These are phyloP conservation scores for Ispidina lecontei DNA, from an alignment of 2,797 vertebrate species.

Conservation along the genomic window DNA sequence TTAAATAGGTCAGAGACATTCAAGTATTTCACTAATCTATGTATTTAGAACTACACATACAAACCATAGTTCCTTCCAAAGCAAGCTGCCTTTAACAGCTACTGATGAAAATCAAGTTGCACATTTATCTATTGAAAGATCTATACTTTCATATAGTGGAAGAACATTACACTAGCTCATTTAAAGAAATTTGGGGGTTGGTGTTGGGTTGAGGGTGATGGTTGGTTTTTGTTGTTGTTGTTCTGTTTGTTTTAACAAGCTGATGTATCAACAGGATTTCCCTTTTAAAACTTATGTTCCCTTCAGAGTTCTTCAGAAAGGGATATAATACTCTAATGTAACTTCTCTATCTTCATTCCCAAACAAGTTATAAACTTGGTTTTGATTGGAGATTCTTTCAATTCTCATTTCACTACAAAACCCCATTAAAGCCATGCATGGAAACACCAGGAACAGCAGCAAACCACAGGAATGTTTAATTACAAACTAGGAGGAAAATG, in stretches of 20 bases:
- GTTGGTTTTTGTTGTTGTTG: neutral
- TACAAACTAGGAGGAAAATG: neutral
- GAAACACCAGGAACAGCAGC: neutral
- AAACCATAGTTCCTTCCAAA: neutral
- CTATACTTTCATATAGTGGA: rapidly evolving
- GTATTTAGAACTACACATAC: neutral
- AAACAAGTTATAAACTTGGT: neutral
- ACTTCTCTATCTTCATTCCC: neutral
- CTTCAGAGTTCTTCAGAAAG: neutral
- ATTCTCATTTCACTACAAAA: neutral
- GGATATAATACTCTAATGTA: neutral
- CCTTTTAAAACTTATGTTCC: neutral
- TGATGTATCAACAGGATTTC: neutral
- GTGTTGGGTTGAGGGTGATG: neutral
- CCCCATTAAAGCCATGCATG: neutral
- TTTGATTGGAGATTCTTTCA: neutral
- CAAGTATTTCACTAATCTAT: neutral
- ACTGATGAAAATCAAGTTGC: neutral
- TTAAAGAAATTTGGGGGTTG: neutral
- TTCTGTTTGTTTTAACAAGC: neutral
- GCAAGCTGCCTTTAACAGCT: neutral
- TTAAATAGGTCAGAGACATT: neutral
- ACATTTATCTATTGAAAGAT: neutral
- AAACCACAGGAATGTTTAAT: neutral
- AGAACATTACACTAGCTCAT: neutral